These are phyloP conservation scores for Notarius lentiginosus DNA, from an alignment of 2,113 vertebrate species.

Conservation along the genomic window DNA sequence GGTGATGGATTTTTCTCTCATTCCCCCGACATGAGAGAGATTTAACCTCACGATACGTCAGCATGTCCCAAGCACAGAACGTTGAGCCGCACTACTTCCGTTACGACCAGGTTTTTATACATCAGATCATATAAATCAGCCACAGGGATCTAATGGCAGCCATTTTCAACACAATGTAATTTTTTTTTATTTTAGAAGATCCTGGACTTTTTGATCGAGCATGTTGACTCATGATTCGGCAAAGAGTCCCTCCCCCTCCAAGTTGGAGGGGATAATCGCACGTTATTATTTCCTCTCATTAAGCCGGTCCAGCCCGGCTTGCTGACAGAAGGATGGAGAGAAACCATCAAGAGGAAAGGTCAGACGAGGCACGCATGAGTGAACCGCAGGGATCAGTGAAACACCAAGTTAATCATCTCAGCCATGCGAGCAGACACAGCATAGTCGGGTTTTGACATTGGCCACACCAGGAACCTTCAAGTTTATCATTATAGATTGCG, in stretches of 20 bases:
- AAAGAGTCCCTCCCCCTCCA: neutral
- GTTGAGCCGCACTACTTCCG: too few relatives aligned
- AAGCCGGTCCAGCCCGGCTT: neutral
- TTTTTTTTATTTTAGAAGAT: neutral
- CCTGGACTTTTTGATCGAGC: neutral
- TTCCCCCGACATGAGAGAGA: neutral
- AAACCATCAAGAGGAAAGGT: neutral
- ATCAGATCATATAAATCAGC: neutral
- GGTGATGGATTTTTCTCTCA: neutral
- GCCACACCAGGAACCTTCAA: neutral
- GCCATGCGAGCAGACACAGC: neutral
- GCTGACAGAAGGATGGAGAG: neutral
- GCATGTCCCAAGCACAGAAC: neutral
- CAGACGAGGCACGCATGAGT: conserved; percentile 26
- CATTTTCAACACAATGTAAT: neutral
- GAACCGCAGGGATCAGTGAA: neutral
- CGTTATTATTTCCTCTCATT: neutral
- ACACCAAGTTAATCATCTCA: conserved; percentile 51
- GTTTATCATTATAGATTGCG: neutral
- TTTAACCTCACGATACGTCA: neutral
- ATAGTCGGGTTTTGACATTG: neutral
- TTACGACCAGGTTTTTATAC: neutral
- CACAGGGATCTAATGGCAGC: neutral
- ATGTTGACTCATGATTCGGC: neutral
- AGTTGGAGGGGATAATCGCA: too few relatives aligned